Base-by-base conservation (phyloP, 1,140 invertebrate genomes). In the Wasmannia auropunctata region DNA sequence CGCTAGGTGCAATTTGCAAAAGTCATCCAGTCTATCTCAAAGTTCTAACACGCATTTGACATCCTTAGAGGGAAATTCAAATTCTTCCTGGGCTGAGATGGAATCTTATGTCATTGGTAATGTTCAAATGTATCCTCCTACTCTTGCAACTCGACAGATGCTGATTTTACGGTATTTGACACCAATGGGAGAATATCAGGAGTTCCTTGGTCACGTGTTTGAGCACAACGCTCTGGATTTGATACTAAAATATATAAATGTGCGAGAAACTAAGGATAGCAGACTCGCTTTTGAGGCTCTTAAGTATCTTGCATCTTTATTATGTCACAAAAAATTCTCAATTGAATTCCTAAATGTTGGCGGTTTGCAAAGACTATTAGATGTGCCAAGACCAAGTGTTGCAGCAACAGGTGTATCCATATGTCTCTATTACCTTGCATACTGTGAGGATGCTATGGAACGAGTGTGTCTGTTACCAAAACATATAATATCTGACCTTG, bases 361-460 rank as follows among this genome's bases (percentile, higher is more conserved):
- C 54, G 98, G 98, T 3, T 93, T 99, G 62, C 97, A 98, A 96
- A 96, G 96, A 87, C 95, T 99, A 43, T 94, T 99, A 4, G 97
- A 98, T 92, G 98, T 99, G 4, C 98, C 98, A 6, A 96, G 98
- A 49, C 99, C 98, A 3, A 99, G 98, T 54, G 97, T 99, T 40
- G 98, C 99, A 2, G 98, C 99, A 0, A 99, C 98, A 2, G 99
- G 99, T 14, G 98, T 99, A 11, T 98, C 98, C 0, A 98, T 99
- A 80, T 99, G 98, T 93, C 96, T 99, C 6, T 99, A 99, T 94
- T 99, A 99, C 95, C 95, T 99, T 60, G 98, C 98, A 0, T 99
- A 99, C 95, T 99, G 98, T 95, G 98, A 99, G 94, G 99, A 99
- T 94, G 98, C 98, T 0, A 99, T 99, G 98, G 99, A 99, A 95